These are phyloP conservation scores for Sebastes goodei DNA, from an alignment of 2,797 vertebrate species.

Conservation along the genomic window DNA sequence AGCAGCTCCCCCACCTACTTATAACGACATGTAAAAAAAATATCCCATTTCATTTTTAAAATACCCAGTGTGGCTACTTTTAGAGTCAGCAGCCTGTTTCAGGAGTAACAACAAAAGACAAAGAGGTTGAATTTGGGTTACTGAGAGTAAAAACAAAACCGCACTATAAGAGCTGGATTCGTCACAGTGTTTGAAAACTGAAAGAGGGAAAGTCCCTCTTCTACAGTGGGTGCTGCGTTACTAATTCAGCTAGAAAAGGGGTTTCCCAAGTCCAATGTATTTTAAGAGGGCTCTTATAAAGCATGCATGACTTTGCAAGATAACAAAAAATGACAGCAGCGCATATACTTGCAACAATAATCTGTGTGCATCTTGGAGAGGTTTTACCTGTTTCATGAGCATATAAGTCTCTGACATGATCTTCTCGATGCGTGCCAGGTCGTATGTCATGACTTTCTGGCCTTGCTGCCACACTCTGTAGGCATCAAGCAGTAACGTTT, in stretches of 20 bases:
- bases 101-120: not conserved
- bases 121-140: slow-evolving; percentile 15
- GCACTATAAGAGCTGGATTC: not conserved
- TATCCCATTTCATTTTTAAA: not conserved
- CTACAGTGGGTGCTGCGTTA: slow-evolving; percentile 1
- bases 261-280: slow-evolving; percentile 30
- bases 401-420: slow-evolving; percentile 99
- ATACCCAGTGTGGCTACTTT: not conserved
- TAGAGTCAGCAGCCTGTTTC: not conserved
- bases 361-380: not conserved
- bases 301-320: slow-evolving; percentile 46
- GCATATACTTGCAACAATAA: not conserved
- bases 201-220: slow-evolving; percentile 59
- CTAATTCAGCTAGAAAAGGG: slow-evolving; percentile 42
- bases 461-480: slow-evolving; percentile 99
- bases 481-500: slow-evolving; percentile 93
- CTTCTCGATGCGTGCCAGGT: slow-evolving; percentile 93
- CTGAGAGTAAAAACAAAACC: slow-evolving; percentile 26
- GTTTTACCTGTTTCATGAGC: slow-evolving; percentile 95
- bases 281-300: slow-evolving; percentile 11
- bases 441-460: slow-evolving; percentile 95
- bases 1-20: not conserved
- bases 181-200: slow-evolving; percentile 3
- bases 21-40: not conserved
- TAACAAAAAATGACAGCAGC: not conserved